Evolutionary conservation across 35 echinoderm and acorn worm species (phyloP).

Genomic region (Holothuria glaberrima): DNA sequence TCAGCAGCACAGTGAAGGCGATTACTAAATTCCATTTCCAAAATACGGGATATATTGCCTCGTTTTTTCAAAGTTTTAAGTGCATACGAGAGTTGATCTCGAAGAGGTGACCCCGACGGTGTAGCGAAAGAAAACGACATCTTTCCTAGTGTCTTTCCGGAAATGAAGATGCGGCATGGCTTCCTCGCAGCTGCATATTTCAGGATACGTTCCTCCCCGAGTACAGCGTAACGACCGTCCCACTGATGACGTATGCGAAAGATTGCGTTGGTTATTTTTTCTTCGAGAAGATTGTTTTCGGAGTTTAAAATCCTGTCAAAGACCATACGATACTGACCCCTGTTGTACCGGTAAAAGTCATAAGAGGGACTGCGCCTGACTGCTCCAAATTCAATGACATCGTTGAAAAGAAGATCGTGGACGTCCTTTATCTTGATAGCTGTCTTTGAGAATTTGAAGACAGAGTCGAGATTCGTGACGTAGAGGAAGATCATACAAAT

Average conservation of each 20-base stretch:
- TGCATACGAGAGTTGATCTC: conserved; percentile 81
- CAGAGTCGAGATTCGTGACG: conserved; percentile 63
- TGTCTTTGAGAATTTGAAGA: conserved; percentile 72
- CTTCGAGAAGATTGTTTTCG: conserved; percentile 61
- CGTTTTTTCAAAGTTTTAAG: conserved; percentile 55
- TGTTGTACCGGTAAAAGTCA: conserved; percentile 63
- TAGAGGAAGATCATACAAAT: conserved; percentile 74
- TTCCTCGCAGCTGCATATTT: conserved; percentile 55
- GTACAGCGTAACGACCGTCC: conserved; percentile 83
- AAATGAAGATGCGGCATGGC: conserved; percentile 76
- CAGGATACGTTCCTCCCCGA: conserved; percentile 73
- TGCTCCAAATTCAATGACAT: conserved; percentile 69
- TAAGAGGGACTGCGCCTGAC: conserved; percentile 77
- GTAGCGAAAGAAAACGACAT: conserved; percentile 69
- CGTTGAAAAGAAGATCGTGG: conserved; percentile 63
- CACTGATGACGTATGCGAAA: conserved; percentile 65
- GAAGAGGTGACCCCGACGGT: conserved; percentile 86
- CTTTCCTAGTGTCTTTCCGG: conserved; percentile 69
- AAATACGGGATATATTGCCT: conserved; percentile 58
- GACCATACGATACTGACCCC: conserved; percentile 54
- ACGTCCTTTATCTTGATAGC: conserved; percentile 50
- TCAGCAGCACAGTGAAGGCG: conserved; percentile 50
- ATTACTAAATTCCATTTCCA: conserved; percentile 45
- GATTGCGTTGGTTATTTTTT: conserved; percentile 57
- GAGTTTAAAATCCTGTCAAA: conserved; percentile 59